Base-by-base conservation (phyloP, 2,113 vertebrate species). In the Campylomormyrus tamandua region DNA sequence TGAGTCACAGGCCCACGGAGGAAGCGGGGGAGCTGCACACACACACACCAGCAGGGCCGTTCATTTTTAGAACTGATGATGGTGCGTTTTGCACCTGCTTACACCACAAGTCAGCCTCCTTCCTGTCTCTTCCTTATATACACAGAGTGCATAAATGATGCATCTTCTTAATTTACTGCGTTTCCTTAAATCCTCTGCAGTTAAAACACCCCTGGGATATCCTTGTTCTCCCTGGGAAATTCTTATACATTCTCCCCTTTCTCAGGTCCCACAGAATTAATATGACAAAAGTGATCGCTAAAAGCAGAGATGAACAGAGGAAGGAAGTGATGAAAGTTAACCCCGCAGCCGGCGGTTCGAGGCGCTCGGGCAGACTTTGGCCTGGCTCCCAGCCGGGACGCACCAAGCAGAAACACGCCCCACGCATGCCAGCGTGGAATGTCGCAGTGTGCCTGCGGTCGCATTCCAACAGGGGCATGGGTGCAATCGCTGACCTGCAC, bases 301-400 rank as follows among this genome's bases (percentile, higher is more conserved):
- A 89, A 85, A 89, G 56, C 8, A 27, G 13, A 62, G 46, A 84
- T 42, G 35, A 66, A 87, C 19, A 42, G 93, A 94, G 94, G 95
- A 96, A 96, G 95, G 96, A 96, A 95, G 92, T 94, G 93, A 95
- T 95, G 95, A 94, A 93, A 91, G 92, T 90, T 90, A 92, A 95
- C 94, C 95, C 93, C 94, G 92, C 92, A 74, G 92, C 84, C 90
- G 45, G 66, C 87, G 56, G 62, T 90, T 87, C 91, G 90, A 91
- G 89, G 93, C 1, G 15, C 74, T 21, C 21, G 3, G 86, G 24
- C 58, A 13, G 19, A 21, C 21, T 0, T 6, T 17, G 39, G 21
- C 35, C 21, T 2, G 19, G 52, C 13, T 50, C 49, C 86, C 50
- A 21, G 3, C 15, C 31, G 3, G 24, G n/a, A 48, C 45, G 1